A percentile compares a stretch with the other conserved stretches of the same genome.
phyloP scores from a whole-genome alignment of 2,113 vertebrate genomes.

The Hoplias malabaricus region DNA sequence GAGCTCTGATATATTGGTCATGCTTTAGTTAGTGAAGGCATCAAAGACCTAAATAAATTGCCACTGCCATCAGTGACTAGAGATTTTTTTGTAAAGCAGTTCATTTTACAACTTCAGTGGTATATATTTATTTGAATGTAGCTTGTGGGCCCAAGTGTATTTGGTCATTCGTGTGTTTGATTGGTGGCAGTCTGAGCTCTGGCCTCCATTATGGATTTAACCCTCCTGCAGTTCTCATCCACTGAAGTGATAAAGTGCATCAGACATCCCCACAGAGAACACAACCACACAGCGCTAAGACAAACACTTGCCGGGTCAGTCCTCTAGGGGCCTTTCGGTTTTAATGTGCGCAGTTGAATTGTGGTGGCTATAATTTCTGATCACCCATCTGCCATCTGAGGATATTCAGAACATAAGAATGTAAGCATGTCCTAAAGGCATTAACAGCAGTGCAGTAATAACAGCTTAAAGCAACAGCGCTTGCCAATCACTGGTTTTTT shows the following conservation, averaged over 20 bases:
- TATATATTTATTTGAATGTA: neutral
- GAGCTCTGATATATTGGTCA: neutral
- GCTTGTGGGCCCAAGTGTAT: neutral
- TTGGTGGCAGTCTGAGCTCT: neutral
- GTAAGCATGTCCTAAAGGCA: neutral
- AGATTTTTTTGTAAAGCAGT: neutral
- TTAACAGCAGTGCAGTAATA: neutral
- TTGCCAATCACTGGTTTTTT: neutral
- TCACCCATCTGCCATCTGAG: neutral
- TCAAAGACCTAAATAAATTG: neutral
- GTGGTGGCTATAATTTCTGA: neutral
- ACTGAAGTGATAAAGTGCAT: neutral
- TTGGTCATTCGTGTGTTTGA: neutral
- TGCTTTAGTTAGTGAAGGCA: neutral
- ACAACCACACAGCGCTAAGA: neutral
- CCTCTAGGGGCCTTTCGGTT: neutral
- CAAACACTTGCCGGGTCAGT: neutral
- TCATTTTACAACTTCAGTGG: neutral
- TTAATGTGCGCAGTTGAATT: neutral
- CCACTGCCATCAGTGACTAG: neutral
- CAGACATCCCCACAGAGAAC: neutral
- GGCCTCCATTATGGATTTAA: neutral
- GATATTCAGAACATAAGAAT: neutral
- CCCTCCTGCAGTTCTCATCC: neutral
- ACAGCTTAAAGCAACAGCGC: constrained; percentile 6